Percentiles rank a stretch among this genome's conserved stretches.
Evolutionary conservation across 2,888 invertebrate species (phyloP).

Genomic region (Euplagia quadripunctaria): DNA sequence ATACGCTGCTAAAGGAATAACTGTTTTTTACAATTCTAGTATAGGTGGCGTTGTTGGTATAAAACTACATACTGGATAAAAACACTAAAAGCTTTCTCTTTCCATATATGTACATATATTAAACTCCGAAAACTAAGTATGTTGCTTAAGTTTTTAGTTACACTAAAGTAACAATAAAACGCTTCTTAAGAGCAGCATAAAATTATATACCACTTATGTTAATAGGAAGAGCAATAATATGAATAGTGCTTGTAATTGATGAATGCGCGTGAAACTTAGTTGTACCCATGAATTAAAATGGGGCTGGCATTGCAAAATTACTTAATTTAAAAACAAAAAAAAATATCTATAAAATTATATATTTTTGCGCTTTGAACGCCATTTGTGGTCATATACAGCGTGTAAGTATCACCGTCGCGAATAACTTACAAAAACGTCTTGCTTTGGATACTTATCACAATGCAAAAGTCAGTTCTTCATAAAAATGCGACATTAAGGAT

Average conservation of each 20-base stretch:
- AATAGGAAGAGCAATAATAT: background rate
- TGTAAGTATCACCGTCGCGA: too few relatives aligned
- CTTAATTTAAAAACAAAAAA: background rate
- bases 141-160: background rate
- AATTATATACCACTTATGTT: background rate
- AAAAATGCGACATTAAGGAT: too few relatives aligned
- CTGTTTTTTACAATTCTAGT: constrained; percentile 12
- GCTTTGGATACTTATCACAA: too few relatives aligned
- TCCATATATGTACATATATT: background rate
- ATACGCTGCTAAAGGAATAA: constrained; percentile 28
- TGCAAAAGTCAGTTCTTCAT: too few relatives aligned
- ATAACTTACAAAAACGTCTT: too few relatives aligned
- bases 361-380: too few relatives aligned
- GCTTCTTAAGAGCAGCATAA: background rate
- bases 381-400: too few relatives aligned
- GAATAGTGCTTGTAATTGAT: background rate
- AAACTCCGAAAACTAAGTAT: background rate
- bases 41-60: constrained; percentile 16
- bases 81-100: constrained; percentile 5
- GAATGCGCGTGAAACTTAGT: background rate
- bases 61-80: constrained; percentile 5
- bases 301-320: too few relatives aligned
- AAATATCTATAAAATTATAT: background rate
- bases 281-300: too few relatives aligned
- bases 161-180: background rate